Conservation (phyloP, 2,888 invertebrate genomes). For the Aphelenchoides bicaudatus region DNA sequence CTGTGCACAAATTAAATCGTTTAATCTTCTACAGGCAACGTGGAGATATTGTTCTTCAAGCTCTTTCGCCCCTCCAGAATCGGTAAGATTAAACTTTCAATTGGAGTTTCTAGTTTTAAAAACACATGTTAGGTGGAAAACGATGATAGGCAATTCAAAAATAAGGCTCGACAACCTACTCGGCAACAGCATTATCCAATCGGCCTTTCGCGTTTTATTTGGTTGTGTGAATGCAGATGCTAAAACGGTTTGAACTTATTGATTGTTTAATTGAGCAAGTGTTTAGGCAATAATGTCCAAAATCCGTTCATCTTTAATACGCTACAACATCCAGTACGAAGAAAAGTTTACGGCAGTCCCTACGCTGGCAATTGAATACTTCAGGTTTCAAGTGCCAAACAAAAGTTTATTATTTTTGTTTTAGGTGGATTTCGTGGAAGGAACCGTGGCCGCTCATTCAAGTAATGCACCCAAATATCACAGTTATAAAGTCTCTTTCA, state of each 20-base stretch:
- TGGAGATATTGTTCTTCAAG: slow-evolving; percentile 24
- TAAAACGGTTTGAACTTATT: slow-evolving; percentile 19
- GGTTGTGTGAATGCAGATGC: slow-evolving; percentile 1
- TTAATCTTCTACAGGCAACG: slow-evolving; percentile 19
- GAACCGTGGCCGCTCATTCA: slow-evolving; percentile 29
- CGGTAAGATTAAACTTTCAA: slow-evolving; percentile 1
- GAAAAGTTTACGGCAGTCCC: slow-evolving; percentile 21
- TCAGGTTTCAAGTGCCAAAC: neutral
- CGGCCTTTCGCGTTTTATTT: slow-evolving; percentile 25
- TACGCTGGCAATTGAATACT: slow-evolving; percentile 16
- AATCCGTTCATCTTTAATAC: slow-evolving; percentile 23
- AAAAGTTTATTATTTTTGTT: slow-evolving; percentile 4
- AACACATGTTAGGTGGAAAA: slow-evolving; percentile 22
- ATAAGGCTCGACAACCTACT: slow-evolving; percentile 21
- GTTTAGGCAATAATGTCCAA: slow-evolving; percentile 19
- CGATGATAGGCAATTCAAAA: slow-evolving; percentile 25
- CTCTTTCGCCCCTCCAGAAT: slow-evolving; percentile 12
- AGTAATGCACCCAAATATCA: too few relatives aligned
- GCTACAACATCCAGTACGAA: slow-evolving; percentile 21
- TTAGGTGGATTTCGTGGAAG: slow-evolving; percentile 21
- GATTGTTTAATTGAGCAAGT: neutral
- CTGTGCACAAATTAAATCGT: slow-evolving; percentile 10
- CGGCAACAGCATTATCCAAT: slow-evolving; percentile 28
- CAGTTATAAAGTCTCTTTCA: too few relatives aligned
- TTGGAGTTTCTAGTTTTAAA: neutral